Evolutionary conservation across 2,888 invertebrate genomes (phyloP).

Genomic region (Agriopis marginaria): DNA sequence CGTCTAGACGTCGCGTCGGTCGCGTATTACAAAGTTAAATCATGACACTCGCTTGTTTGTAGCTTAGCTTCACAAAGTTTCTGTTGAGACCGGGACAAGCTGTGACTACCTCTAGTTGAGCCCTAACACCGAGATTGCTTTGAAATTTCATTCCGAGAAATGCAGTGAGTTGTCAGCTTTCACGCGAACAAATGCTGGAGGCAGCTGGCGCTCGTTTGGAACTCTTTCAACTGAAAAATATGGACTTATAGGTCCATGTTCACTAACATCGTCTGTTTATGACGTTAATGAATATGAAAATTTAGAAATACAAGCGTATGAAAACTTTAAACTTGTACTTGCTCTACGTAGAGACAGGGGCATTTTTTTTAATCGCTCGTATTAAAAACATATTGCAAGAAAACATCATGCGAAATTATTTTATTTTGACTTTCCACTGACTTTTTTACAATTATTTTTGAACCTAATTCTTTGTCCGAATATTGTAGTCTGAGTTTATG

Average conservation of each 20-base stretch:
- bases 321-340: too few relatives aligned
- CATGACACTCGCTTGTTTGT: slow-evolving; percentile 6
- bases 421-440: too few relatives aligned
- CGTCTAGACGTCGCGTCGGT: slow-evolving; percentile 11
- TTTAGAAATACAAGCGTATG: background rate
- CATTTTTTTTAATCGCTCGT: too few relatives aligned
- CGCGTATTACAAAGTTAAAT: slow-evolving; percentile 12
- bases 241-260: slow-evolving; percentile 5
- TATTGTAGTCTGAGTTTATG: too few relatives aligned
- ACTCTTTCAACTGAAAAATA: slow-evolving; percentile 20
- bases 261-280: slow-evolving; percentile 2
- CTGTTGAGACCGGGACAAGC: background rate
- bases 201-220: slow-evolving; percentile 10
- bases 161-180: slow-evolving; percentile 18
- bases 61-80: slow-evolving; percentile 16
- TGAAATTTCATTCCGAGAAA: slow-evolving; percentile 23
- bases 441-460: too few relatives aligned
- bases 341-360: too few relatives aligned
- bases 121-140: slow-evolving; percentile 17
- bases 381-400: too few relatives aligned
- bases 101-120: slow-evolving; percentile 2
- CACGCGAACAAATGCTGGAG: slow-evolving; percentile 11
- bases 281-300: background rate
- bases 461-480: too few relatives aligned
- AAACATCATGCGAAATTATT: too few relatives aligned